Evolutionary conservation across 2,113 vertebrate genomes (phyloP).

Genomic region (Narcine bancroftii): DNA sequence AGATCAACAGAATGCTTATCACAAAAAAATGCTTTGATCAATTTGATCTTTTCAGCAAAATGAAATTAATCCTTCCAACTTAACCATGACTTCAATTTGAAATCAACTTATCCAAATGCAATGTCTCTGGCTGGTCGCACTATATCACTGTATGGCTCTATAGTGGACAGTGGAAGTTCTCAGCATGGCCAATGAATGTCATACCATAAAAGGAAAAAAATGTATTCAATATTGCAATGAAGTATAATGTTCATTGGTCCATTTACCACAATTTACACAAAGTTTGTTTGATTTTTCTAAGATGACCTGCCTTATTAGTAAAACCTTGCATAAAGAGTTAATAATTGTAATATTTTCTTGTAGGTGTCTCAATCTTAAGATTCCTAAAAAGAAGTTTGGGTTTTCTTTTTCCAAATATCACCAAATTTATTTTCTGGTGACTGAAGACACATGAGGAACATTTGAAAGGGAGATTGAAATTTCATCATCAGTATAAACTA

Average conservation of each 20-base stretch:
- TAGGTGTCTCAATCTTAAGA: neutral
- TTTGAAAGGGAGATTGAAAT: neutral
- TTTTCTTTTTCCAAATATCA: neutral
- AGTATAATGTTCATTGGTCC: too few relatives aligned
- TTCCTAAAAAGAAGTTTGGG: neutral
- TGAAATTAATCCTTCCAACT: neutral
- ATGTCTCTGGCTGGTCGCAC: neutral
- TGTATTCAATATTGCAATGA: neutral
- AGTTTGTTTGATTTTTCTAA: neutral
- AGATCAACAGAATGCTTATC: conserved; percentile 9
- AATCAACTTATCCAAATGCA: neutral
- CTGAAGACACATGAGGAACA: neutral
- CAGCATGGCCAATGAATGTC: neutral
- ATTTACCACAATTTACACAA: neutral
- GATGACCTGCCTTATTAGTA: neutral
- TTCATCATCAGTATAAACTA: neutral
- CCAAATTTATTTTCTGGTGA: too few relatives aligned
- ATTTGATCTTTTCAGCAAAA: neutral
- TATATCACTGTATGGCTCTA: too few relatives aligned
- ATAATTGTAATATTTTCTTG: neutral
- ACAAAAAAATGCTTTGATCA: neutral
- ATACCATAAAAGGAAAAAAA: neutral
- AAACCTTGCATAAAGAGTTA: neutral
- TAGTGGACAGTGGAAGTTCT: neutral
- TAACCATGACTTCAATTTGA: neutral